Base-by-base conservation (phyloP, 2,888 invertebrate genomes). In the Trichopoda pennipes region DNA sequence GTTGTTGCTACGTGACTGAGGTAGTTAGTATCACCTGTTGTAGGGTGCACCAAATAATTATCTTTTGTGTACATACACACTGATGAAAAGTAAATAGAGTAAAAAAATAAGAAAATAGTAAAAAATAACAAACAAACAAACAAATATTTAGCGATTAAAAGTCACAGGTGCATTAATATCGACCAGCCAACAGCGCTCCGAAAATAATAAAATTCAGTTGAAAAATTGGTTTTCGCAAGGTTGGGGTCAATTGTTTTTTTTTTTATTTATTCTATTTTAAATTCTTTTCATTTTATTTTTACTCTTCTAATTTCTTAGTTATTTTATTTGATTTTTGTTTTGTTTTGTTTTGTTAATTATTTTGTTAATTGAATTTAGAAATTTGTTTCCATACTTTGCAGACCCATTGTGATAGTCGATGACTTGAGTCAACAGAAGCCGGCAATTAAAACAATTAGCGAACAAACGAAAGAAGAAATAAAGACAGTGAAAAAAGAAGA, bases 371-470 rank as follows among this genome's bases (percentile, higher is more conserved):
- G n/a, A n/a, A n/a, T n/a, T n/a, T n/a, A n/a, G n/a, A n/a, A n/a
- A n/a, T n/a, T n/a, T n/a, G 16, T 28, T 28, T 51, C 58, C 16
- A 28, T 44, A 17, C 16, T 8, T 84, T 84, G 6, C 85, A 90
- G 90, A 79, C 89, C 90, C 28, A 87, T 90, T 85, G 90, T 88
- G 74, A 87, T 89, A 83, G 87, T 89, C 68, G 90, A 90, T 86
- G 90, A 90, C 85, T 85, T 88, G 80, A 86, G 86, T 74, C 86
- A 86, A 73, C 84, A 86, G 21, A 85, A 85, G 61, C 84, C 85
- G 64, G 47, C 51, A 69, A 66, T 69, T 55, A 60, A 83, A 69
- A 49, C 60, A 17, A 70, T 73, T 9, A 77, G 74, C 63, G 83
- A 86, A 68, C 35, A 23, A 23, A 0, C 12, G 7, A 63, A 60